Conservation (phyloP, 2,888 invertebrate genomes). For the Nomada flava region DNA sequence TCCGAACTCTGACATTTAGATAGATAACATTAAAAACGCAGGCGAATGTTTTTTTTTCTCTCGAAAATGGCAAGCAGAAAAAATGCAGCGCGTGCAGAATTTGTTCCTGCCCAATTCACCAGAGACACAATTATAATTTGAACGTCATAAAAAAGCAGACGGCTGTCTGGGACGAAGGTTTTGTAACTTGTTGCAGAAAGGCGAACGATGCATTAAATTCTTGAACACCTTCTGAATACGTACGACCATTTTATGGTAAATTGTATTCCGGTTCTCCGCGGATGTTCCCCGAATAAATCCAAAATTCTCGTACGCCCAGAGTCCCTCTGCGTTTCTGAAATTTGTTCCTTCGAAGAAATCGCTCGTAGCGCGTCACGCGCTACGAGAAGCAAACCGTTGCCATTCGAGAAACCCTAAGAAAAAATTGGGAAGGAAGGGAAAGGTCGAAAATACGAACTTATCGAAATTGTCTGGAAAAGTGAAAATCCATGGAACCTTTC, state of each 20-base stretch:
- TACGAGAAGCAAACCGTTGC: no score
- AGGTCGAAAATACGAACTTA: no score
- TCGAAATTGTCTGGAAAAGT: not conserved
- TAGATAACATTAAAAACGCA: not conserved
- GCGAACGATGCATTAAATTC: constrained; percentile 40
- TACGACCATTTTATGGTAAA: constrained; percentile 72
- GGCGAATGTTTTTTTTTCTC: no score
- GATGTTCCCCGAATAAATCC: not conserved
- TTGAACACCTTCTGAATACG: constrained; percentile 74
- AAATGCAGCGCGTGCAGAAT: not conserved
- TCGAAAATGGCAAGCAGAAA: not conserved
- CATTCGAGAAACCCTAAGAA: no score
- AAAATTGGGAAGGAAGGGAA: no score
- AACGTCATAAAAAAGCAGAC: constrained; percentile 4
- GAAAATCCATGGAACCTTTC: not conserved
- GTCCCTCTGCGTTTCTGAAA: no score
- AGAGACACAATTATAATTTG: constrained; percentile 9
- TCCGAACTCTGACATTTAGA: not conserved
- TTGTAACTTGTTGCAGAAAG: constrained; percentile 67
- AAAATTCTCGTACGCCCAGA: no score
- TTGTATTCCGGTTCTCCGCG: constrained; percentile 36
- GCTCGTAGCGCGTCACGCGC: no score
- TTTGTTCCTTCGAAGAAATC: no score
- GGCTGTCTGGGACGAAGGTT: constrained; percentile 46
- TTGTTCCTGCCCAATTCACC: not conserved